A percentile compares a stretch with the other conserved stretches of the same genome.
Conservation (phyloP, 1,140 invertebrate species). For the Mya arenaria region DNA sequence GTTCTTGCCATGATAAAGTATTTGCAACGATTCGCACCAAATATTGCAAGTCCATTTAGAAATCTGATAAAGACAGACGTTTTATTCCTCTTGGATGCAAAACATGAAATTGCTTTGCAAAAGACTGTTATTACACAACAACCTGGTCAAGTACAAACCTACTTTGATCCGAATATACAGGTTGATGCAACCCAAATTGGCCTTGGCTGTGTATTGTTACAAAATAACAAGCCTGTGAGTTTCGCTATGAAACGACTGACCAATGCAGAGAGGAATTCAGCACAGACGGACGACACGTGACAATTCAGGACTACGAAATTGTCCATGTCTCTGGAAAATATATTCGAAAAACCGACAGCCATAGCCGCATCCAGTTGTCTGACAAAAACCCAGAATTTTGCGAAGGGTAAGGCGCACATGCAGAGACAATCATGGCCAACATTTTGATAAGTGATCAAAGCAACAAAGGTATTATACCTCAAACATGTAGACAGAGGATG, state of each 20-base stretch:
- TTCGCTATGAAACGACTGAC: not conserved
- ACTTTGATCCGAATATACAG: not conserved
- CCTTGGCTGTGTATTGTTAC: not conserved
- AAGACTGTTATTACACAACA: not conserved
- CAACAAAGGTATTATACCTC: not conserved
- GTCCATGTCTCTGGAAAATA: slow-evolving; percentile 1
- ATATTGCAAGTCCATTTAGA: not conserved
- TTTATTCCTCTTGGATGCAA: not conserved
- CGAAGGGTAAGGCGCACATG: not conserved
- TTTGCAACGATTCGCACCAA: not conserved
- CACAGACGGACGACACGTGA: not conserved
- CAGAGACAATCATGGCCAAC: not conserved
- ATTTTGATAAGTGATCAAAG: not conserved
- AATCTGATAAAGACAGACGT: not conserved
- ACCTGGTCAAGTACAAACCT: not conserved
- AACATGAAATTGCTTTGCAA: slow-evolving; percentile 35
- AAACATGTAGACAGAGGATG: not conserved
- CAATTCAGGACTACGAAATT: slow-evolving; percentile 3
- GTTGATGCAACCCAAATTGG: not conserved
- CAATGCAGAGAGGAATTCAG: not conserved
- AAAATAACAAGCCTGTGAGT: not conserved
- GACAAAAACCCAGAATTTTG: not conserved
- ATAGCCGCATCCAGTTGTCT: not conserved
- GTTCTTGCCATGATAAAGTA: slow-evolving; percentile 75
- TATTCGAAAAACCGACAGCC: not conserved